A percentile compares a stretch with the other conserved stretches of the same genome.
phyloP scores from a whole-genome alignment of 1,140 invertebrate genomes.

The Chrysomallon squamiferum region DNA sequence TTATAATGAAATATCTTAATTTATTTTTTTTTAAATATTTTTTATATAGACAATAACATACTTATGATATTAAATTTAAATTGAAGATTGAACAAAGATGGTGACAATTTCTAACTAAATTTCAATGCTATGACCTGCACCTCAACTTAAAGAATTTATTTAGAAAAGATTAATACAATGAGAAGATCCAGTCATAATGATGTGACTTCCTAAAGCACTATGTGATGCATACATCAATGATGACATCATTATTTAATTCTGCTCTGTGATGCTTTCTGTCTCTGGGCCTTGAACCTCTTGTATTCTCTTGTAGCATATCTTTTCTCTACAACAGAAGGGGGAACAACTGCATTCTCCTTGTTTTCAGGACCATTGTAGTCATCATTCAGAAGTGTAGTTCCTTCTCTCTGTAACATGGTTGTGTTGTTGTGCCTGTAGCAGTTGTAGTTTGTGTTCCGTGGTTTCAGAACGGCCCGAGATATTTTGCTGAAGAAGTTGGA shows the following conservation, averaged over 20 bases:
- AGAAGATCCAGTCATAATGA: too few species aligned
- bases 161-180: too few species aligned
- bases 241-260: background rate
- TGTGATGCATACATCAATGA: too few species aligned
- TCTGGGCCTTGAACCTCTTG: constrained; percentile 4
- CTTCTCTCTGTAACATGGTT: constrained; percentile 6
- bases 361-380: constrained; percentile 11
- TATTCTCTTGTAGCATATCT: constrained; percentile 6
- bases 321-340: constrained; percentile 2
- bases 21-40: too few species aligned
- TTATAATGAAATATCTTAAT: too few species aligned
- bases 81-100: too few species aligned
- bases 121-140: too few species aligned
- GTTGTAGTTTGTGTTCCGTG: constrained; percentile 18
- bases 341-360: constrained; percentile 14
- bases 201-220: too few species aligned
- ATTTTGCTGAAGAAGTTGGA: constrained; percentile 42
- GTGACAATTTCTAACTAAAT: too few species aligned
- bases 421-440: constrained; percentile 1
- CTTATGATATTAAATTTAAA: too few species aligned
- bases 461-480: constrained; percentile 35
- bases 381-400: constrained; percentile 3
- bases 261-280: background rate
- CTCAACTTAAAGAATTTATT: too few species aligned
- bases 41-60: too few species aligned